These are phyloP conservation scores for Sparus aurata DNA, from an alignment of 2,797 vertebrate genomes.

Conservation along the genomic window DNA sequence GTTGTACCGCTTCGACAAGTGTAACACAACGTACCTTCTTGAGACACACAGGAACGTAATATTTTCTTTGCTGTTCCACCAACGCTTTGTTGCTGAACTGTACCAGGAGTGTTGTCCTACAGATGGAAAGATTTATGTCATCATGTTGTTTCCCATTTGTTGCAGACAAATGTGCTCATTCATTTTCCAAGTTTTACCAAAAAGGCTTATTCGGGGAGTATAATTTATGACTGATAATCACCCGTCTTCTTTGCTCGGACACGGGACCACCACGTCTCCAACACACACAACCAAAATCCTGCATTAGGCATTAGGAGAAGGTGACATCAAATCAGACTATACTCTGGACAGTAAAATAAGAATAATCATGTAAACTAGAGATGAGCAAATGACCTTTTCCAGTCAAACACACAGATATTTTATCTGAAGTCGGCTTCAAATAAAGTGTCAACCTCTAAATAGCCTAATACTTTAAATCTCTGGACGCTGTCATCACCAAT, in stretches of 20 bases:
- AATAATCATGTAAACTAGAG: background rate
- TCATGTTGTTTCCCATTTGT: background rate
- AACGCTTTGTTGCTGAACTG: constrained; percentile 73
- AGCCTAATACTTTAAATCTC: background rate
- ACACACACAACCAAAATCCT: constrained; percentile 84
- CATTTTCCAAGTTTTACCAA: background rate
- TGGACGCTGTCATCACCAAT: background rate
- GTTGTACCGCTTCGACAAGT: background rate
- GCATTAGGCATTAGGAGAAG: constrained; percentile 35
- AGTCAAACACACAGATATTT: background rate
- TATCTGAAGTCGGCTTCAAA: background rate
- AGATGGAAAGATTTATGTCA: constrained; percentile 23
- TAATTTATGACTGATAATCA: constrained; percentile 32
- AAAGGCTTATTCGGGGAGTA: background rate
- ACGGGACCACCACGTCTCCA: constrained; percentile 64
- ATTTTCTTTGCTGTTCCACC: constrained; percentile 52
- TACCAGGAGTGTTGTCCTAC: constrained; percentile 79
- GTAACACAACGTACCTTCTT: constrained; percentile 72
- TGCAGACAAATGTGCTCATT: background rate
- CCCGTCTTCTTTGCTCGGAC: constrained; percentile 67
- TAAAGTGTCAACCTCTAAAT: background rate
- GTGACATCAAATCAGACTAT: background rate
- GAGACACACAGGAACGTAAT: constrained; percentile 77
- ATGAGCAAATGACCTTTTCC: too few relatives aligned
- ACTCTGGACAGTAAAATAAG: background rate